Evolutionary conservation across 2,113 vertebrate genomes (phyloP).

Genomic region (Echinops telfairi): DNA sequence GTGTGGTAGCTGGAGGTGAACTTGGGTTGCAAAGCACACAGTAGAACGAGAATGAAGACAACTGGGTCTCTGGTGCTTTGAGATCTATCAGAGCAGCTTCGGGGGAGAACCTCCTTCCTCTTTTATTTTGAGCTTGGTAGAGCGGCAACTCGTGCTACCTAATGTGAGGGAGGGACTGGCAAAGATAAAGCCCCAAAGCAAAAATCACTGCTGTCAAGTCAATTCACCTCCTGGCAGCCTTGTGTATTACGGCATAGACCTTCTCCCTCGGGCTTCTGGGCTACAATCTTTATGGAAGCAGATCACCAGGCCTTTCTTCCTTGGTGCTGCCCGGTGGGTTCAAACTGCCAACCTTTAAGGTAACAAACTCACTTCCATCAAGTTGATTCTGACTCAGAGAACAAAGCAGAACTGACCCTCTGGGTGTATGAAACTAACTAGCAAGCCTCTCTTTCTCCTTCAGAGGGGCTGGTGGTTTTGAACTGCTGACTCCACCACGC

Average conservation of each 20-base stretch:
- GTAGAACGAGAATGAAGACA: not conserved
- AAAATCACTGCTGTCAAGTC: not conserved
- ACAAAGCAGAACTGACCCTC: no score
- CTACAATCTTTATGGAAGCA: not conserved
- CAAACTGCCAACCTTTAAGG: not conserved
- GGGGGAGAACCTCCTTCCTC: not conserved
- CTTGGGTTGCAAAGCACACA: not conserved
- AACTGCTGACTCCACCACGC: not conserved
- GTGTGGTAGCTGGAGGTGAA: not conserved
- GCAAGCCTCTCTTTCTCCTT: no score
- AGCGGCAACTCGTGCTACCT: not conserved
- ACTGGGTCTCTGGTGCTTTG: not conserved
- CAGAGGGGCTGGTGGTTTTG: no score
- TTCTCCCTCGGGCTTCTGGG: not conserved
- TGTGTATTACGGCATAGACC: not conserved
- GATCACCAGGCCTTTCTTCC: not conserved
- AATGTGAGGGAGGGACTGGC: no score
- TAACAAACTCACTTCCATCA: not conserved
- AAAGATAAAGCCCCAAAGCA: not conserved
- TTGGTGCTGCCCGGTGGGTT: not conserved
- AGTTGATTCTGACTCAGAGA: no score
- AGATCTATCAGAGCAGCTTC: not conserved
- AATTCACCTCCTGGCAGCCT: not conserved
- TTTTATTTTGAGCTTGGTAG: not conserved
- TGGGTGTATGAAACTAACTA: no score